Evolutionary conservation across 2,888 invertebrate species (phyloP).

Genomic region (Osmoderma eremita): DNA sequence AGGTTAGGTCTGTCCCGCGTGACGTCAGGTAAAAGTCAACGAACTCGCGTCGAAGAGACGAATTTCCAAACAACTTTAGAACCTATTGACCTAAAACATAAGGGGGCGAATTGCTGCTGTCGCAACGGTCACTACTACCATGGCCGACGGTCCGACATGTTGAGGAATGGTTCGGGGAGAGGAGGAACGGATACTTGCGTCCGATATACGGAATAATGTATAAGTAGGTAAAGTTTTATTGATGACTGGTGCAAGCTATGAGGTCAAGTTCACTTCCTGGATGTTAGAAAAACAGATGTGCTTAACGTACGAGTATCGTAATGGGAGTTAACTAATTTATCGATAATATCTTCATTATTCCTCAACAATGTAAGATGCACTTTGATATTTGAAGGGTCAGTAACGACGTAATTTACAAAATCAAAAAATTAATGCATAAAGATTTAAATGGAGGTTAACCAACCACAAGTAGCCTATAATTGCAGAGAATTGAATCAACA

Average conservation of each 20-base stretch:
- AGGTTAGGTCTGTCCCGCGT: constrained; percentile 54
- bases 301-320: neutral
- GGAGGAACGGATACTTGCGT: neutral
- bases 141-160: neutral
- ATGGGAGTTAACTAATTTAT: neutral
- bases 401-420: too few species aligned
- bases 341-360: neutral
- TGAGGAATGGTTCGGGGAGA: neutral
- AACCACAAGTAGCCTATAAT: too few species aligned
- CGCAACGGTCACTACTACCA: neutral
- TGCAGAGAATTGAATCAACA: too few species aligned
- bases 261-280: constrained; percentile 8
- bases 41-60: constrained; percentile 54
- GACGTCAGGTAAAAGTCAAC: constrained; percentile 40
- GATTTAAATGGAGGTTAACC: too few species aligned
- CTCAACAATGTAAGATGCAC: too few species aligned
- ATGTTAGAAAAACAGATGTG: neutral
- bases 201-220: constrained; percentile 18
- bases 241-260: constrained; percentile 7
- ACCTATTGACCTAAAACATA: constrained; percentile 41
- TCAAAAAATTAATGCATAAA: too few species aligned
- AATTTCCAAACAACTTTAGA: constrained; percentile 53
- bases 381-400: too few species aligned
- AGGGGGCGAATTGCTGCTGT: constrained; percentile 28
- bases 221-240: constrained; percentile 20